Evolutionary conservation across 2,888 invertebrate genomes (phyloP).

Genomic region (Carpatolechia fugitivella): DNA sequence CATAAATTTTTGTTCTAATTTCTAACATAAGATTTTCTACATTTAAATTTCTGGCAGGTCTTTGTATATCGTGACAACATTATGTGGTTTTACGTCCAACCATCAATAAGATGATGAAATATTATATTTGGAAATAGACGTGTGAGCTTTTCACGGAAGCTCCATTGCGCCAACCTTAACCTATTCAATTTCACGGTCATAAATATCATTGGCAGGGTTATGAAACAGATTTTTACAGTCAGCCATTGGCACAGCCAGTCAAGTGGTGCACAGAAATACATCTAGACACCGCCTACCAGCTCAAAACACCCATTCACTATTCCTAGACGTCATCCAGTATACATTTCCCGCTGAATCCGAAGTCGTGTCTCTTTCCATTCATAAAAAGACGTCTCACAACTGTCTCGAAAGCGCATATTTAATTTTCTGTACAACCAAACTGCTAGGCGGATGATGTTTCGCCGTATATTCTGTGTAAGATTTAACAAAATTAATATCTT

Average conservation of each 20-base stretch:
- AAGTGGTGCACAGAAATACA: conserved; percentile 71
- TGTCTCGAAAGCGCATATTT: conserved; percentile 26
- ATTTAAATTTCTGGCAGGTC: neutral
- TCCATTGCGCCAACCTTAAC: conserved; percentile 40
- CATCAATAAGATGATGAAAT: neutral
- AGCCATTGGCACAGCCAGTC: conserved; percentile 63
- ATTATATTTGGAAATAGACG: neutral
- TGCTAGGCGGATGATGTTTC: conserved; percentile 45
- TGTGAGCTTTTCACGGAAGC: neutral
- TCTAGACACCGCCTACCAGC: conserved; percentile 61
- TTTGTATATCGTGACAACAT: neutral
- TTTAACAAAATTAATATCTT: conserved; percentile 10
- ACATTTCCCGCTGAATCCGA: conserved; percentile 42
- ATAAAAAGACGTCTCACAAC: conserved; percentile 41
- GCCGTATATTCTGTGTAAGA: conserved; percentile 58
- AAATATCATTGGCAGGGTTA: conserved; percentile 62
- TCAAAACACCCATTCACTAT: conserved; percentile 59
- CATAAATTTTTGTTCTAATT: neutral
- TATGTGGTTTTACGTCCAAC: neutral
- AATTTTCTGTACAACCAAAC: conserved; percentile 18
- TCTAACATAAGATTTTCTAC: neutral
- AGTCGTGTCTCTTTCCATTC: conserved; percentile 39
- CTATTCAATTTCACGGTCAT: conserved; percentile 54
- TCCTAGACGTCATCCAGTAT: conserved; percentile 48
- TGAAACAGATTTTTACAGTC: conserved; percentile 65